Conservation (phyloP, 2,888 invertebrate genomes). For the Antitype chi region DNA sequence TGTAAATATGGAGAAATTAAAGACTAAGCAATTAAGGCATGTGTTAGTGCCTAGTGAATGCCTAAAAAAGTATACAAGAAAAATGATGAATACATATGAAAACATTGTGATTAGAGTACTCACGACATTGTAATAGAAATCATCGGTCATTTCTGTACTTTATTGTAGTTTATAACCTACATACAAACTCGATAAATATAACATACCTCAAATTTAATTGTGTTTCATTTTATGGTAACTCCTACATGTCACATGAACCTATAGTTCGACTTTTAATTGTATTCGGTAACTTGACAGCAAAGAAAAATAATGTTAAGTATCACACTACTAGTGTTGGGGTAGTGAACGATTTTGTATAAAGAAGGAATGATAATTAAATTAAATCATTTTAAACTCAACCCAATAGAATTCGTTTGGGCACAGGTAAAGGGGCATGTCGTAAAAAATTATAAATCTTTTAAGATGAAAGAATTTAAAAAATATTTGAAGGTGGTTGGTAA, state of each 20-base stretch:
- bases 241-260: background rate
- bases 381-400: too few species aligned
- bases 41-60: conserved; percentile 86
- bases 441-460: too few species aligned
- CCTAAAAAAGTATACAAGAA: conserved; percentile 88
- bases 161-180: conserved; percentile 90
- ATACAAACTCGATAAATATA: conserved; percentile 91
- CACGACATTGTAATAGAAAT: conserved; percentile 86
- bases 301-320: too few species aligned
- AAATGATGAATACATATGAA: conserved; percentile 88
- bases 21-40: conserved; percentile 86
- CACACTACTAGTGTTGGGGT: too few species aligned
- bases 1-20: conserved; percentile 89
- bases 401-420: too few species aligned
- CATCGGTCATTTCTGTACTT: conserved; percentile 89
- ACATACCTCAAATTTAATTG: conserved; percentile 88
- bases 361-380: too few species aligned
- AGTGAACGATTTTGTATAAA: too few species aligned
- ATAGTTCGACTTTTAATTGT: too few species aligned
- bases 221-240: conserved; percentile 72
- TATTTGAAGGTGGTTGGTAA: too few species aligned
- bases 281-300: too few species aligned
- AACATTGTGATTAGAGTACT: conserved; percentile 88
- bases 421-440: too few species aligned
- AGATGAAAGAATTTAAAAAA: too few species aligned